Conservation (phyloP, 2,113 vertebrate genomes). For the Oreochromis niloticus region DNA sequence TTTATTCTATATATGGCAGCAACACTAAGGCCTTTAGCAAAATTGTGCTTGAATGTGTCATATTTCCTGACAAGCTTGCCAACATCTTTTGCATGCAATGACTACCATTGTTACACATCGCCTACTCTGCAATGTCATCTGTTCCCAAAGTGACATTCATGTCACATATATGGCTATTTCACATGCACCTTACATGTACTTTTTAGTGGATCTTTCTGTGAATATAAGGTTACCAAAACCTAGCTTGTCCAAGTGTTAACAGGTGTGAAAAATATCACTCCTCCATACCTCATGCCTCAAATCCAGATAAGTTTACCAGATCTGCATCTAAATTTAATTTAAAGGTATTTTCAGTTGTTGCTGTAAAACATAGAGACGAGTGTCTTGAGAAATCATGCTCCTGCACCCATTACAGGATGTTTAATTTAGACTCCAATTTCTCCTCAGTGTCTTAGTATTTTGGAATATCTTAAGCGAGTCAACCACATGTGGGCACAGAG, state of each 20-base stretch:
- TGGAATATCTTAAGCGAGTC: not conserved
- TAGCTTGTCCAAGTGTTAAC: not conserved
- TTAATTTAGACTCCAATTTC: constrained; percentile 15
- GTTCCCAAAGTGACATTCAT: not conserved
- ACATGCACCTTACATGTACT: not conserved
- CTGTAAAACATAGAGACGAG: not conserved
- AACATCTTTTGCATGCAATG: constrained; percentile 3
- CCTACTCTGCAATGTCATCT: not conserved
- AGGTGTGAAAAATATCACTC: not conserved
- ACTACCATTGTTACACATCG: constrained; percentile 8
- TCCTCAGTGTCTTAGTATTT: not conserved
- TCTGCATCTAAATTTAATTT: not conserved
- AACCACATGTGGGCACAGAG: not conserved
- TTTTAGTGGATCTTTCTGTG: not conserved
- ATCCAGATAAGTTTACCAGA: not conserved
- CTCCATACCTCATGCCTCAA: not conserved
- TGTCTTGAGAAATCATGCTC: not conserved
- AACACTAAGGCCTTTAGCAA: constrained; percentile 17
- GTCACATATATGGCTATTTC: not conserved
- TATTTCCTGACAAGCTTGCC: constrained; percentile 21
- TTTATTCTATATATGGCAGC: constrained; percentile 39
- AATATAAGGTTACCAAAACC: not conserved
- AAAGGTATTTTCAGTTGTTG: not conserved
- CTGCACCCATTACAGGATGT: not conserved
- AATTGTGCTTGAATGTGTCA: constrained; percentile 29